These are phyloP conservation scores for Drosophila rubida DNA, from an alignment of 2,888 invertebrate species.

Conservation along the genomic window DNA sequence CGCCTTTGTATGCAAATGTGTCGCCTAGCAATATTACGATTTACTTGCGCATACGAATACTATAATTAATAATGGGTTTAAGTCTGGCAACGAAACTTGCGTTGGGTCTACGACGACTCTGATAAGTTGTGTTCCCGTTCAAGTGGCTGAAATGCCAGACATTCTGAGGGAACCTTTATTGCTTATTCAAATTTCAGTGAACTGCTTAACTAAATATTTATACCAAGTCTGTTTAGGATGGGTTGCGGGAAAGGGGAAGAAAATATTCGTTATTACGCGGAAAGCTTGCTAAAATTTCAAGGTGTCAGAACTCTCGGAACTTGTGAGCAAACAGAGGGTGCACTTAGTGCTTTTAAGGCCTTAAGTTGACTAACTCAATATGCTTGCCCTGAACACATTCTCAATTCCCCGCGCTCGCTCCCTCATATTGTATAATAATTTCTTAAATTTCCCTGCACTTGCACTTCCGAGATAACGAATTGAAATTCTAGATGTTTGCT, in stretches of 20 bases:
- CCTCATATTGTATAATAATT: slow-evolving; percentile 24
- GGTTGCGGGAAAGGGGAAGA: neutral
- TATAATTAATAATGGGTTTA: slow-evolving; percentile 19
- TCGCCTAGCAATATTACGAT: slow-evolving; percentile 11
- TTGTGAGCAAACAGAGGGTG: slow-evolving; percentile 27
- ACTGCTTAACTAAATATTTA: slow-evolving; percentile 49
- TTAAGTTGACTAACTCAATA: slow-evolving; percentile 46
- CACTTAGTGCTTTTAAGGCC: slow-evolving; percentile 41
- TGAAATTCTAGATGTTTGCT: slow-evolving; percentile 73
- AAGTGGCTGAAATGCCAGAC: slow-evolving; percentile 6
- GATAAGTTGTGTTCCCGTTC: slow-evolving; percentile 21
- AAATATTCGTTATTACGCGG: slow-evolving; percentile 27
- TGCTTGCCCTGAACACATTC: slow-evolving; percentile 23
- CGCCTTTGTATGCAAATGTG: slow-evolving; percentile 69
- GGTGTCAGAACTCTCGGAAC: slow-evolving; percentile 11
- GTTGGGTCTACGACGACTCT: slow-evolving; percentile 18
- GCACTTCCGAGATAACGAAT: slow-evolving; percentile 70
- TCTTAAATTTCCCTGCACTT: slow-evolving; percentile 59
- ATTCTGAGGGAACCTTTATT: slow-evolving; percentile 13
- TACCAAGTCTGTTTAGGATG: slow-evolving; percentile 10
- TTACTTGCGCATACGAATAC: slow-evolving; percentile 7
- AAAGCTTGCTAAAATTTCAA: slow-evolving; percentile 44
- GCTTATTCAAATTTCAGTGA: slow-evolving; percentile 50
- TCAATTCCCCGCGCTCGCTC: slow-evolving; percentile 6
- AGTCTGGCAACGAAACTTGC: slow-evolving; percentile 1